A percentile compares a stretch with the other conserved stretches of the same genome.
These are phyloP conservation scores for Rhagoletis pomonella DNA, from an alignment of 1,140 invertebrate genomes.

Conservation along the genomic window DNA sequence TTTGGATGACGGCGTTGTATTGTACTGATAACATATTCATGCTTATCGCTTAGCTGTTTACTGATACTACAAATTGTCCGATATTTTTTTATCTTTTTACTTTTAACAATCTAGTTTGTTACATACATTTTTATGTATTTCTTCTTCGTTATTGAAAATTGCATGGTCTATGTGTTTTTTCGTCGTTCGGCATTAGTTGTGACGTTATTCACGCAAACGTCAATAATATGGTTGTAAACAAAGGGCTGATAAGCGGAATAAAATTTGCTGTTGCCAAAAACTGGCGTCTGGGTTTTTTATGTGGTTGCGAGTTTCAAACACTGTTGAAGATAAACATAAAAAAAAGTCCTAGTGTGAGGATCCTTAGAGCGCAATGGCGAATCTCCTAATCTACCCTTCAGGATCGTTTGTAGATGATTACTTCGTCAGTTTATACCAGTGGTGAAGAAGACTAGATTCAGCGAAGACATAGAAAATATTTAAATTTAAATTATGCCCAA, in stretches of 20 bases:
- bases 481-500: too few species aligned
- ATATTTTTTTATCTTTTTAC: conserved; percentile 10
- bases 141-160: not conserved
- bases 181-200: not conserved
- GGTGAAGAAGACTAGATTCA: too few species aligned
- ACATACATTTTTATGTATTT: not conserved
- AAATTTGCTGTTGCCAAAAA: not conserved
- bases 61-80: conserved; percentile 43
- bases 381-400: too few species aligned
- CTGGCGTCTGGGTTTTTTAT: too few species aligned
- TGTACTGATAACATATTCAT: conserved; percentile 9
- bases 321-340: too few species aligned
- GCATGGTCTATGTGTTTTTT: not conserved
- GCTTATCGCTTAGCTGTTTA: conserved; percentile 28
- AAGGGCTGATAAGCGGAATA: not conserved
- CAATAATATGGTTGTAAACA: not conserved
- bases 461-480: too few species aligned
- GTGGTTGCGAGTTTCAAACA: too few species aligned
- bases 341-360: too few species aligned
- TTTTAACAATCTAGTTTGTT: not conserved
- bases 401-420: too few species aligned
- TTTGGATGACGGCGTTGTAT: conserved; percentile 23
- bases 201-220: not conserved
- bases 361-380: too few species aligned
- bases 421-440: too few species aligned